Conservation (phyloP, 2,797 vertebrate species). For the Chromis chromis region DNA sequence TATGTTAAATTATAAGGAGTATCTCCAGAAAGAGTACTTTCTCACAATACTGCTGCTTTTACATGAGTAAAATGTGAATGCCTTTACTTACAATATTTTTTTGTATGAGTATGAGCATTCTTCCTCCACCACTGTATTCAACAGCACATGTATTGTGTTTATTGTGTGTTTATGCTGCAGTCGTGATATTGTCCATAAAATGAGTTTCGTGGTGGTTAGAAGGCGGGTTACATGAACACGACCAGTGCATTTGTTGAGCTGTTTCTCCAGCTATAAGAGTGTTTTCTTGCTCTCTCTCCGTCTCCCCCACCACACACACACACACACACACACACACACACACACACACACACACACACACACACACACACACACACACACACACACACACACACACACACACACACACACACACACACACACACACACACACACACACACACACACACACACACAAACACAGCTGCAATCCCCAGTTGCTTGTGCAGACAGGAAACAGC, state of each 20-base stretch:
- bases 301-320: conserved; percentile 6
- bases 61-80: background rate
- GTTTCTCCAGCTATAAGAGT: conserved; percentile 34
- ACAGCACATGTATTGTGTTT: background rate
- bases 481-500: conserved; percentile 81
- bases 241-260: conserved; percentile 31
- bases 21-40: too few relatives aligned
- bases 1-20: too few relatives aligned
- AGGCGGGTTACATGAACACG: conserved; percentile 21
- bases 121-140: background rate
- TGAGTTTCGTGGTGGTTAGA: conserved; percentile 7
- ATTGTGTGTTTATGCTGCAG: conserved; percentile 8
- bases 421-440: conserved; percentile 60
- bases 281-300: conserved; percentile 14
- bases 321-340: conserved; percentile 37
- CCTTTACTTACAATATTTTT: background rate
- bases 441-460: conserved; percentile 54
- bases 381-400: conserved; percentile 75
- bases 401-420: conserved; percentile 35
- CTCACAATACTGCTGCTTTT: too few relatives aligned
- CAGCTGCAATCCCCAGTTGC: conserved; percentile 84
- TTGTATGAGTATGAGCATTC: too few relatives aligned
- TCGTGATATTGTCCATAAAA: background rate
- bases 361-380: conserved; percentile 19
- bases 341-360: conserved; percentile 67